Conservation (phyloP, 2,113 vertebrate genomes). For the Mormyrus lacerda region DNA sequence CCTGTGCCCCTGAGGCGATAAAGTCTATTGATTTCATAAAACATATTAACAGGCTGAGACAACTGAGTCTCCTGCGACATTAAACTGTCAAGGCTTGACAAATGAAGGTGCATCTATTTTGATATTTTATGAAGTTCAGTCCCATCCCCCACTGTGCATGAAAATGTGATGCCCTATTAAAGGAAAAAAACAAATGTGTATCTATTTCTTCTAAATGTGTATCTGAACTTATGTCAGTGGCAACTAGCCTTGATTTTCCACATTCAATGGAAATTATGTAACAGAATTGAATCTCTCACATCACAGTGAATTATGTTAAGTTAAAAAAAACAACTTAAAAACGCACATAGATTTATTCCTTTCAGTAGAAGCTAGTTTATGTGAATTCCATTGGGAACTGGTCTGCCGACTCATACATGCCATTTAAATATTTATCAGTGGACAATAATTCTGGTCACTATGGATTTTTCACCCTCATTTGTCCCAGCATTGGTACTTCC, state of each 20-base stretch:
- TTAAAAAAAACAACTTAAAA: background rate
- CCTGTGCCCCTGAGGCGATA: background rate
- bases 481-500: background rate
- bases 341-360: background rate
- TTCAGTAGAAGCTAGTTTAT: background rate
- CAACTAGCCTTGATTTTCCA: background rate
- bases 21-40: slow-evolving; percentile 8
- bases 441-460: background rate
- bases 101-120: slow-evolving; percentile 14
- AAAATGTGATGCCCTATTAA: background rate
- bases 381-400: background rate
- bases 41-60: slow-evolving; percentile 2
- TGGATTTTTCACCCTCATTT: background rate
- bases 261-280: slow-evolving; percentile 4
- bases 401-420: background rate
- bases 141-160: background rate
- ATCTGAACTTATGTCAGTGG: background rate
- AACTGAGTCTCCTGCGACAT: background rate
- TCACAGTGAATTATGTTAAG: background rate
- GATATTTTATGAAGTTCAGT: slow-evolving; percentile 23
- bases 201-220: too few species aligned
- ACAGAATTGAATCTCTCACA: background rate
- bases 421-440: background rate
- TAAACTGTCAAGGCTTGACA: slow-evolving; percentile 20
- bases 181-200: background rate